Evolutionary conservation across 1,140 invertebrate species (phyloP).

Genomic region (Anagrus nilaparvatae): DNA sequence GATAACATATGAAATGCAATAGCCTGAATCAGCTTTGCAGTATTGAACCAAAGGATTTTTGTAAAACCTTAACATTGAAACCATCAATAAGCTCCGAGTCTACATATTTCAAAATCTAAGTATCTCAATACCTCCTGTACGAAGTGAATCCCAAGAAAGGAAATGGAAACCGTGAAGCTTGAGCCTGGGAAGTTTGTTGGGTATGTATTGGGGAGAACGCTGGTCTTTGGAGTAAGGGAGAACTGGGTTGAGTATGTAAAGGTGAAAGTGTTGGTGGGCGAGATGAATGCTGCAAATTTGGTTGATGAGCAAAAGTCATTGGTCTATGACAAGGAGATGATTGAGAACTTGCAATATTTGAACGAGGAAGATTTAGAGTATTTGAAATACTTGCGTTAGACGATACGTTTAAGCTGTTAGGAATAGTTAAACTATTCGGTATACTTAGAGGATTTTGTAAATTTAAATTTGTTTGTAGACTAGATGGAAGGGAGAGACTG

Average conservation of each 20-base stretch:
- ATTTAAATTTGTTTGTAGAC: slow-evolving; percentile 33
- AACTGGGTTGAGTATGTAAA: slow-evolving; percentile 23
- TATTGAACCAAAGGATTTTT: too few species aligned
- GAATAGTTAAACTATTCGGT: slow-evolving; percentile 22
- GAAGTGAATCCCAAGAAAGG: slow-evolving; percentile 36
- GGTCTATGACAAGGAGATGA: slow-evolving; percentile 32
- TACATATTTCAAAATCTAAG: too few species aligned
- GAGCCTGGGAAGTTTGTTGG: slow-evolving; percentile 23
- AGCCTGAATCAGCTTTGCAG: too few species aligned
- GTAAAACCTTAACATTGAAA: too few species aligned
- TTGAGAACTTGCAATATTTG: slow-evolving; percentile 29
- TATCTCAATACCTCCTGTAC: slow-evolving; percentile 33
- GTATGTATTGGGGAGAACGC: slow-evolving; percentile 27
- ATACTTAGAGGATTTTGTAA: slow-evolving; percentile 27
- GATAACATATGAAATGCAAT: too few species aligned
- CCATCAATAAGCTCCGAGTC: too few species aligned
- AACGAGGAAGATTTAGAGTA: too few species aligned
- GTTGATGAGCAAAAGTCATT: slow-evolving; percentile 23
- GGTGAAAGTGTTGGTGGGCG: slow-evolving; percentile 22
- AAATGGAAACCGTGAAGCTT: slow-evolving; percentile 33
- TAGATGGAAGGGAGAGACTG: slow-evolving; percentile 35
- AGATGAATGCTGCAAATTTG: slow-evolving; percentile 10
- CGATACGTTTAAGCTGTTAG: slow-evolving; percentile 26
- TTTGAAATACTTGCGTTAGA: too few species aligned
- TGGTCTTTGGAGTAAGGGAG: slow-evolving; percentile 27